A percentile compares a stretch with the other conserved stretches of the same genome.
These are phyloP conservation scores for Mus pahari DNA, from an alignment of 2,113 vertebrate genomes.

Conservation along the genomic window DNA sequence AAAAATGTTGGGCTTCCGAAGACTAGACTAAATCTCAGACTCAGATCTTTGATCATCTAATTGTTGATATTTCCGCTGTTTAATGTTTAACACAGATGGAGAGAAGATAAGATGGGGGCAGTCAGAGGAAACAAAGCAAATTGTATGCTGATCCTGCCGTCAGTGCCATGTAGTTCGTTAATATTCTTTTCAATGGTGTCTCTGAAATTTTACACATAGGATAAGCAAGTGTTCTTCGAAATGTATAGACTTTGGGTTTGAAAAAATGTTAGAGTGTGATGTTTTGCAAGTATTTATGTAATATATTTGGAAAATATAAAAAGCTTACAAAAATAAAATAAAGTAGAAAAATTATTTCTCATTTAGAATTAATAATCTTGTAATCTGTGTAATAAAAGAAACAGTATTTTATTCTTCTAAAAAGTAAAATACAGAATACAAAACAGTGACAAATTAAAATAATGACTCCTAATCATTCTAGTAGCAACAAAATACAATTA, in stretches of 20 bases:
- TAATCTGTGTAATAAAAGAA: neutral
- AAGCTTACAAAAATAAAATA: neutral
- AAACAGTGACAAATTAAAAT: neutral
- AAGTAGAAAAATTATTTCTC: constrained; percentile 8
- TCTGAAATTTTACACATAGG: neutral
- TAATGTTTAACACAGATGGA: neutral
- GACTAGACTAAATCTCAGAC: neutral
- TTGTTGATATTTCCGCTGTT: neutral
- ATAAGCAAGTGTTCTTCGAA: neutral
- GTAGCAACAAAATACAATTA: neutral
- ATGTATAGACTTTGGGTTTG: neutral
- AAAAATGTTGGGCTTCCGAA: neutral
- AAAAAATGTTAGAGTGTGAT: neutral
- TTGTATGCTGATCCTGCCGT: neutral
- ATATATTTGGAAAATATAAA: neutral
- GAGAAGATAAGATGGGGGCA: neutral
- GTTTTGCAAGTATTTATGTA: neutral
- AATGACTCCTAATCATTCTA: neutral
- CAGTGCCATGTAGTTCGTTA: neutral
- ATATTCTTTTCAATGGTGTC: neutral
- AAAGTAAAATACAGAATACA: neutral
- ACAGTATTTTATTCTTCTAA: neutral
- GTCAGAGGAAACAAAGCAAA: neutral
- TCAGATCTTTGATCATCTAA: neutral
- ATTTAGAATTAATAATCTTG: neutral